Percentiles rank a stretch among this genome's conserved stretches.
Conservation (phyloP, 1,140 invertebrate species). For the Leptopilina boulardi region DNA sequence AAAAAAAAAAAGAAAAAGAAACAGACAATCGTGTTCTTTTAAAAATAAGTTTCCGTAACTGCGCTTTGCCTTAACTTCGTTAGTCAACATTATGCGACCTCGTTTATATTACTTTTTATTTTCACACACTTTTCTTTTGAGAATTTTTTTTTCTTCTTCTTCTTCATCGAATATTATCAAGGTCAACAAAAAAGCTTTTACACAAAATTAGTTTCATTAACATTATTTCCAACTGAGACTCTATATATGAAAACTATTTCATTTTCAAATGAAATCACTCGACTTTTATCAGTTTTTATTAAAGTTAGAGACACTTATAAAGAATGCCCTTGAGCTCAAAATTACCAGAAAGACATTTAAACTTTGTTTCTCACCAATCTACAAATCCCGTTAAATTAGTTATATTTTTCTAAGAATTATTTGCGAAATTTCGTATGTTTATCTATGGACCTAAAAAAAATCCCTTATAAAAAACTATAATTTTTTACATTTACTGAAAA, state of each 20-base stretch:
- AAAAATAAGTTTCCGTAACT: neutral
- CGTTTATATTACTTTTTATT: neutral
- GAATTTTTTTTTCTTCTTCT: neutral
- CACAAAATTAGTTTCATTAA: conserved; percentile 5
- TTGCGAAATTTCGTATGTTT: neutral
- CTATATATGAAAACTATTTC: neutral
- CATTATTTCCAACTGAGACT: neutral
- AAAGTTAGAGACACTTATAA: neutral
- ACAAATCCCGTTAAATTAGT: neutral
- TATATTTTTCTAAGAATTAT: neutral
- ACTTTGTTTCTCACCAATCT: conserved; percentile 11
- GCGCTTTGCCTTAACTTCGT: neutral
- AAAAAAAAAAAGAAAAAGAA: neutral
- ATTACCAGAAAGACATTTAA: neutral
- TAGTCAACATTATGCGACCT: conserved; percentile 24
- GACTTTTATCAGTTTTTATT: conserved; percentile 17
- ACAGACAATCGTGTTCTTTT: neutral
- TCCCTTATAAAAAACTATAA: too few relatives aligned
- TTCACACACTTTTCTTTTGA: conserved; percentile 16
- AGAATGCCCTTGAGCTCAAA: neutral
- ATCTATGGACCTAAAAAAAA: too few relatives aligned
- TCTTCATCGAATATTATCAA: neutral
- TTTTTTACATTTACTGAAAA: too few relatives aligned
- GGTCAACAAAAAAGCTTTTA: neutral
- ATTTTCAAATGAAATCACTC: neutral